Evolutionary conservation across 1,140 invertebrate genomes (phyloP).

Genomic region (Ridgeia piscesae): DNA sequence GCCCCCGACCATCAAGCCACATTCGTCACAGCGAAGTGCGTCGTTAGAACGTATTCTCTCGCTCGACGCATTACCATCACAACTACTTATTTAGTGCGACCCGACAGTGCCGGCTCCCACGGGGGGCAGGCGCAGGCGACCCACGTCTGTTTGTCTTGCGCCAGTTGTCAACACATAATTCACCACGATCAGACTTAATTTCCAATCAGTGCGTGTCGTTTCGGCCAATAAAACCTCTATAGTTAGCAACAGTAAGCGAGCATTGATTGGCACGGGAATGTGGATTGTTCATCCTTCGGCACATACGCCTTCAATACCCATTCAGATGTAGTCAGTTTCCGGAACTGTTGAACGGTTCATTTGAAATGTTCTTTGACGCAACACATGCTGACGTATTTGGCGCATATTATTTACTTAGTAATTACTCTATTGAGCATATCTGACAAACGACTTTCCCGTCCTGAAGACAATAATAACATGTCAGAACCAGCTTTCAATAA

Average conservation of each 20-base stretch:
- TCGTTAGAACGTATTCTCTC: background rate
- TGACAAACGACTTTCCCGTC: background rate
- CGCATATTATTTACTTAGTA: background rate
- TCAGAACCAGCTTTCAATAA: background rate
- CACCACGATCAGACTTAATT: background rate
- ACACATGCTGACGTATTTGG: background rate
- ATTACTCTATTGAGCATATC: background rate
- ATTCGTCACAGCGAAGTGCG: background rate
- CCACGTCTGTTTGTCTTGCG: background rate
- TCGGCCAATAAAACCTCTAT: conserved; percentile 5
- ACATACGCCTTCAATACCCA: background rate
- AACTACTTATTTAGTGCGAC: background rate
- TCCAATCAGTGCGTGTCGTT: background rate
- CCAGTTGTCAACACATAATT: background rate
- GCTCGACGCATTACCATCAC: background rate
- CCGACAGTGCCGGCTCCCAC: background rate
- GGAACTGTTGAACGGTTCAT: background rate
- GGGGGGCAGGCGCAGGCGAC: background rate
- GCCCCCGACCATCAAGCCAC: background rate
- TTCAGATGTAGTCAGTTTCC: background rate
- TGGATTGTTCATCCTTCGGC: background rate
- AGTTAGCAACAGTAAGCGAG: background rate
- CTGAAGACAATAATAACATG: background rate
- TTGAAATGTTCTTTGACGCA: background rate
- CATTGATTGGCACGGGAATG: background rate